Percentiles rank a stretch among this genome's conserved stretches.
These are phyloP conservation scores for Notiomystis cincta DNA, from an alignment of 2,113 vertebrate genomes.

Conservation along the genomic window DNA sequence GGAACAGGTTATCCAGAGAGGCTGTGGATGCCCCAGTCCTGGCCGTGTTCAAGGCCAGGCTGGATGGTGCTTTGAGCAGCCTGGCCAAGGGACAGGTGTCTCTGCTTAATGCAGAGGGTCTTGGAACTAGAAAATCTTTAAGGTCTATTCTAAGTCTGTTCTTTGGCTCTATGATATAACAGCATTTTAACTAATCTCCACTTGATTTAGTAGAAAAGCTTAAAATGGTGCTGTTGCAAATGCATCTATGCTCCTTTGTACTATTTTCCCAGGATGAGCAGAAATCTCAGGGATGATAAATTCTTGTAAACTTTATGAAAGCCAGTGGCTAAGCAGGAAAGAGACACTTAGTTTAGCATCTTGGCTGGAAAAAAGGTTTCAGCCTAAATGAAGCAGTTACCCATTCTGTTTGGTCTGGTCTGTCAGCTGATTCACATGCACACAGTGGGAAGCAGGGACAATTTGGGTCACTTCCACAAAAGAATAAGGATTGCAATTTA, in stretches of 20 bases:
- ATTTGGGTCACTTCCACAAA: neutral
- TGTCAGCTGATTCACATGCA: neutral
- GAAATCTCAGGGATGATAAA: neutral
- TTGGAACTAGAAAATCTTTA: neutral
- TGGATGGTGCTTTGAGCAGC: neutral
- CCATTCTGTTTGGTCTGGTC: accelerated
- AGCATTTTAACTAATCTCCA: neutral
- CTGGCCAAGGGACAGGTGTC: neutral
- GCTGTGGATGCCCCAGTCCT: neutral
- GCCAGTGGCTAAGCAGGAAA: neutral
- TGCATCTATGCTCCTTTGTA: neutral
- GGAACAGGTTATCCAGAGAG: neutral
- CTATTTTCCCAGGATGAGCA: neutral
- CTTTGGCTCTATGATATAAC: neutral
- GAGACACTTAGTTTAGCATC: neutral
- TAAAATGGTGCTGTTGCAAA: neutral
- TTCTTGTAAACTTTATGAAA: neutral
- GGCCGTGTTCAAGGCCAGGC: neutral
- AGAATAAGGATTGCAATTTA: neutral
- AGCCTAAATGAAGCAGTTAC: neutral
- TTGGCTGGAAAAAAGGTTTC: neutral
- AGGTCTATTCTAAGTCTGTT: neutral
- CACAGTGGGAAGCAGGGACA: neutral
- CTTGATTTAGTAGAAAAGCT: neutral
- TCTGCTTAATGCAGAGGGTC: neutral